Base-by-base conservation (phyloP, 2,888 invertebrate genomes). In the Leptura quadrifasciata region DNA sequence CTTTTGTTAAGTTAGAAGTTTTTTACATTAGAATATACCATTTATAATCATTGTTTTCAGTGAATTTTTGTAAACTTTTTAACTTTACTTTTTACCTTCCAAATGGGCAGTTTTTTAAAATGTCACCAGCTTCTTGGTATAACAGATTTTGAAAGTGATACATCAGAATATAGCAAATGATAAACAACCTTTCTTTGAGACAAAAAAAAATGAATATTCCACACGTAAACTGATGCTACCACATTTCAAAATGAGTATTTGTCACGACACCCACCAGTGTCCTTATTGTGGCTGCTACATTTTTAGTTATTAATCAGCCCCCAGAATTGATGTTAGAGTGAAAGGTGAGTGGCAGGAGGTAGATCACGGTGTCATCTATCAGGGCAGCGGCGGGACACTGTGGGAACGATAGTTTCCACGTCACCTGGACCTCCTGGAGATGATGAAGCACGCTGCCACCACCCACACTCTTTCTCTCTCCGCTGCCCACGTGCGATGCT, bases 351-450 rank as follows among this genome's bases (percentile, higher is more conserved):
- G 82, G 82, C 86, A 85, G 86, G 87, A 86, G 87, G 87, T 86
- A 86, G 84, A 88, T 85, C 86, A 86, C 85, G 84, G 83, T 83
- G 87, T 85, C 84, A 88, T 88, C 87, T 85, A 88, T 88, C 84
- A 86, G 86, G 77, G 83, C 78, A 84, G 61, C 71, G 71, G 71
- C 71, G 60, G 71, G 81, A 86, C 35, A 86, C 84, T 86, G 85
- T 86, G 86, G 85, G 87, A 87, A 85, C 82, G 81, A 82, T 84
- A 83, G 84, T 84, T 84, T 85, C 84, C 86, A 83, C 85, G 83
- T 85, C 87, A 87, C 87, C 87, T 87, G 87, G 87, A 86, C 87
- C 85, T 84, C 86, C 87, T 82, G 86, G 82, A 78, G 87, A 84
- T 86, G 85, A 85, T 85, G 83, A 72, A 78, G 74, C 74, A 39